Evolutionary conservation across 2,113 vertebrate genomes (phyloP).

Genomic region (Isurus oxyrinchus): DNA sequence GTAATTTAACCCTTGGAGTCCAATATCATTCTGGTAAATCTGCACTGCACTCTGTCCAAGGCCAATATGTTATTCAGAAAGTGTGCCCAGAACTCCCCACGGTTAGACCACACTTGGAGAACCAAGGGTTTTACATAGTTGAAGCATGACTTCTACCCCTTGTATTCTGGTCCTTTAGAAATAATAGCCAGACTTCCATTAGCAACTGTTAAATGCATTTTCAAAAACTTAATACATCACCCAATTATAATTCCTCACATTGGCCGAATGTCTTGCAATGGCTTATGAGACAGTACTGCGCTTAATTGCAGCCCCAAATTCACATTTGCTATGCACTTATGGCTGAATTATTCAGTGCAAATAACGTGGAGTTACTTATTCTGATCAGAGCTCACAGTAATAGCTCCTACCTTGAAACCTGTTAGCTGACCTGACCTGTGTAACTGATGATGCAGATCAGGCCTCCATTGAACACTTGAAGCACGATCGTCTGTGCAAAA

Average conservation of each 20-base stretch:
- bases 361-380: constrained; percentile 17
- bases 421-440: background rate
- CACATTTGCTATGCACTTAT: constrained; percentile 22
- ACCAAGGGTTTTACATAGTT: background rate
- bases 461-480: background rate
- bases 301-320: constrained; percentile 4
- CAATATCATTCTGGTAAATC: background rate
- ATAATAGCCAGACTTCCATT: background rate
- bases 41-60: background rate
- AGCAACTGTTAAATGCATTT: background rate
- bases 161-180: background rate
- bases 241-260: background rate
- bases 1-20: background rate
- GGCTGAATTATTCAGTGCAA: constrained; percentile 22
- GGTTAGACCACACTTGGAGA: too few relatives aligned
- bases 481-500: background rate
- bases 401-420: background rate
- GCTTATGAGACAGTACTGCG: background rate
- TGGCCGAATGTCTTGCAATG: background rate
- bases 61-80: background rate
- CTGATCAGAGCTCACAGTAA: background rate
- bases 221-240: background rate
- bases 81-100: background rate
- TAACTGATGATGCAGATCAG: background rate
- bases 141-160: background rate